Conservation (phyloP, 2,113 vertebrate species). For the Nematolebias whitei region DNA sequence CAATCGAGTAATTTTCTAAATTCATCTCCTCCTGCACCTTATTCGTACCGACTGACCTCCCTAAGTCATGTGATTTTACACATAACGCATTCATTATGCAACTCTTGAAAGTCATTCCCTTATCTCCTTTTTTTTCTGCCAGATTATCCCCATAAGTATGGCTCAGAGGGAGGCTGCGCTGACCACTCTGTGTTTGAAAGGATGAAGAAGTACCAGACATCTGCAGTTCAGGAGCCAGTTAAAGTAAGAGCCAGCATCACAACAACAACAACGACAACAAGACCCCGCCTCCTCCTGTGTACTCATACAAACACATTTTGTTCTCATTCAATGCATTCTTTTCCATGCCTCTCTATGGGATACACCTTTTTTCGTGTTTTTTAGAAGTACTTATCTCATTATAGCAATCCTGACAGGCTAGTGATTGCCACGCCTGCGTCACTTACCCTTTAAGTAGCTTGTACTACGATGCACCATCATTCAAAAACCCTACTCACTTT, state of each 20-base stretch:
- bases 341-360: no score
- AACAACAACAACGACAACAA: conserved; percentile 8
- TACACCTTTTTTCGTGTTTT: no score
- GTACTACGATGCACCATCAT: no score
- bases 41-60: neutral
- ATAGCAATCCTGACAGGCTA: no score
- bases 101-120: conserved; percentile 7
- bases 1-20: conserved; percentile 3
- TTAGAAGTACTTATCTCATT: no score
- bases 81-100: conserved; percentile 4
- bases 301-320: no score
- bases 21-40: neutral
- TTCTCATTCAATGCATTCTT: no score
- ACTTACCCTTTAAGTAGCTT: no score
- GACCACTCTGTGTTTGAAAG: conserved; percentile 92
- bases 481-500: no score
- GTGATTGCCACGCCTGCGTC: no score
- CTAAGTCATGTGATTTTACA: neutral
- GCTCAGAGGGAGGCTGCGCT: conserved; percentile 92
- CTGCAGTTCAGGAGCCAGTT: conserved; percentile 76
- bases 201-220: conserved; percentile 81
- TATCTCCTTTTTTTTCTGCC: conserved; percentile 40
- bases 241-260: conserved; percentile 62
- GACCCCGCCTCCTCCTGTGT: neutral
- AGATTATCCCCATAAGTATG: conserved; percentile 86